Conservation (phyloP, 2,113 vertebrate species). For the Eretmodus cyanostictus region DNA sequence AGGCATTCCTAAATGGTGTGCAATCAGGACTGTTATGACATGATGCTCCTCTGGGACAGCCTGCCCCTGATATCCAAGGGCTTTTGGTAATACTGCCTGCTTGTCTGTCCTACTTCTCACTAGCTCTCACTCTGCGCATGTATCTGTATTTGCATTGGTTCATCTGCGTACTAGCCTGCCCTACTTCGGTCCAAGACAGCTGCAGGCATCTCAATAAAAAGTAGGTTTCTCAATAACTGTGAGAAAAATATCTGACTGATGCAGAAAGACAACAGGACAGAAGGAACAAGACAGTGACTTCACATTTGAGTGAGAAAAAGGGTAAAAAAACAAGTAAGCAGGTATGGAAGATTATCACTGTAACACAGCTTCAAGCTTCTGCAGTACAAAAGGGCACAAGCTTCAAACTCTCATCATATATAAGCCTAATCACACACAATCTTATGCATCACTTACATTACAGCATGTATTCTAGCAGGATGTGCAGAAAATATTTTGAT, state of each 20-base stretch:
- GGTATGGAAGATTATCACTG: background rate
- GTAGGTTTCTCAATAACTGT: background rate
- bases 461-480: background rate
- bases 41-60: slow-evolving; percentile 55
- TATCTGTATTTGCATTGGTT: slow-evolving; percentile 14
- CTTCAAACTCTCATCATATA: background rate
- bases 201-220: slow-evolving; percentile 30
- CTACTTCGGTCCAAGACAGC: slow-evolving; percentile 48
- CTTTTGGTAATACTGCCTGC: slow-evolving; percentile 41
- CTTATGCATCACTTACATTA: background rate
- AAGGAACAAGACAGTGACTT: background rate
- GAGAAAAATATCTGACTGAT: background rate
- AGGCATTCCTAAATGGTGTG: slow-evolving; percentile 62
- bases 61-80: slow-evolving; percentile 48
- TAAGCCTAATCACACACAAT: background rate
- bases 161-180: slow-evolving; percentile 19
- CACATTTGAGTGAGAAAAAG: background rate
- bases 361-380: background rate
- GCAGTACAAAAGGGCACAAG: background rate
- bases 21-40: slow-evolving; percentile 69
- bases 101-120: slow-evolving; percentile 56
- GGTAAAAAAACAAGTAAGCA: background rate
- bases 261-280: background rate
- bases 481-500: background rate
- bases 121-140: background rate